phyloP scores from a whole-genome alignment of 1,140 invertebrate genomes.

The Dermatophagoides farinae region DNA sequence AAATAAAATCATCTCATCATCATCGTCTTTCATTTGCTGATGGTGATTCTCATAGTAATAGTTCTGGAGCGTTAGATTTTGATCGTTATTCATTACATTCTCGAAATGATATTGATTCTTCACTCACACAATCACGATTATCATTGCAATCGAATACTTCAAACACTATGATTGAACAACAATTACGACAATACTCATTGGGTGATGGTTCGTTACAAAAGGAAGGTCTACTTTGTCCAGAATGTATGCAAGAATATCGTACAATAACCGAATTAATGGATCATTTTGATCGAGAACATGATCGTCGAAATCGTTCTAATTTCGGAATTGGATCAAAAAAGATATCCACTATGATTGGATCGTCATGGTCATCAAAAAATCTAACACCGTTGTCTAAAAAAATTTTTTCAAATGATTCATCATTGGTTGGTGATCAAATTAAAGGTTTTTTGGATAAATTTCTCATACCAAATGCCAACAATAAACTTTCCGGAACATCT shows the following conservation, averaged over 20 bases:
- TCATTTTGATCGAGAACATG: constrained; percentile 67
- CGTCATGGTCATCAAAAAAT: constrained; percentile 24
- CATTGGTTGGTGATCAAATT: constrained; percentile 21
- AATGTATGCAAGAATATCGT: constrained; percentile 69
- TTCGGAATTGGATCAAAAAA: constrained; percentile 49
- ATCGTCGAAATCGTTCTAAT: constrained; percentile 19
- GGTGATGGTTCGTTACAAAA: not conserved
- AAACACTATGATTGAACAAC: too few species aligned
- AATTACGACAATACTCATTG: not conserved
- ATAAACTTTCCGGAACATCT: too few species aligned
- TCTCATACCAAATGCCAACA: too few species aligned
- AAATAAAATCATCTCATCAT: too few species aligned
- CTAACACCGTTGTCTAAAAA: not conserved
- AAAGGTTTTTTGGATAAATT: not conserved
- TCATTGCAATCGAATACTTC: too few species aligned
- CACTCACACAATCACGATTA: too few species aligned
- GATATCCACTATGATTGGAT: constrained; percentile 65
- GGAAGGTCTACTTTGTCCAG: constrained; percentile 81
- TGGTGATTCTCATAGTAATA: too few species aligned
- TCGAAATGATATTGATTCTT: too few species aligned
- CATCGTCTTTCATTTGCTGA: too few species aligned
- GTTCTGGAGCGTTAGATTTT: too few species aligned
- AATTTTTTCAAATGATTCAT: not conserved
- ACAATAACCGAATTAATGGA: constrained; percentile 53
- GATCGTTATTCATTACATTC: too few species aligned